Evolutionary conservation across 2,113 vertebrate species (phyloP).

Genomic region (Anas platyrhynchos): DNA sequence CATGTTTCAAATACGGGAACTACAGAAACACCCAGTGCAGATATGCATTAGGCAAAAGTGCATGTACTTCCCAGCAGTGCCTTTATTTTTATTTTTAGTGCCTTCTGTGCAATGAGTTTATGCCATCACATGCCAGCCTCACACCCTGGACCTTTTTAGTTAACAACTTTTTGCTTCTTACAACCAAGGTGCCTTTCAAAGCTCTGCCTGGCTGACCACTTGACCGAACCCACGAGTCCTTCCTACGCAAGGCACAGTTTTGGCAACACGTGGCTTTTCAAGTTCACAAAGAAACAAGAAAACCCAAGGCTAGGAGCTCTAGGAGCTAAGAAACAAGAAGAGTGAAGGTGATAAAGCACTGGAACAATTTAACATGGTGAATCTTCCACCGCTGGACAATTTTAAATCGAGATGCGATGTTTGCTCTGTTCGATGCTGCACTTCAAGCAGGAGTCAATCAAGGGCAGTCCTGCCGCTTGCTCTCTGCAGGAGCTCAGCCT

Average conservation of each 20-base stretch:
- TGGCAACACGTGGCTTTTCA: neutral
- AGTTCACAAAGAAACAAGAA: neutral
- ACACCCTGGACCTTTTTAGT: neutral
- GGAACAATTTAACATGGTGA: neutral
- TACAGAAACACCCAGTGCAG: neutral
- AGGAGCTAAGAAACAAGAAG: neutral
- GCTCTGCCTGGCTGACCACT: neutral
- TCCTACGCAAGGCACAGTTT: neutral
- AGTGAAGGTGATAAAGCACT: neutral
- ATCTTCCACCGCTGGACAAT: neutral
- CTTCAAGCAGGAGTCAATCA: constrained; percentile 30
- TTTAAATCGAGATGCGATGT: neutral
- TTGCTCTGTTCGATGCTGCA: neutral
- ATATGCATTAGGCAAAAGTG: neutral
- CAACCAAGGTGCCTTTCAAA: neutral
- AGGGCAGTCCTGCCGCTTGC: constrained; percentile 14
- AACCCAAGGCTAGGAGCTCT: neutral
- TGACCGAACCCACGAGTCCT: rapidly evolving
- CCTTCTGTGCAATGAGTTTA: neutral
- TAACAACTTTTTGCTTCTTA: neutral
- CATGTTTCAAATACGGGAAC: neutral
- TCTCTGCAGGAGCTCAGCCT: neutral
- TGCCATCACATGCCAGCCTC: neutral
- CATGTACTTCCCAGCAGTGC: too few relatives aligned
- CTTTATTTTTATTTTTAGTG: neutral